Evolutionary conservation across 2,888 invertebrate species (phyloP), one percentile per base, ranked within the genome.

Genomic region (Galerucella nymphaeae): DNA sequence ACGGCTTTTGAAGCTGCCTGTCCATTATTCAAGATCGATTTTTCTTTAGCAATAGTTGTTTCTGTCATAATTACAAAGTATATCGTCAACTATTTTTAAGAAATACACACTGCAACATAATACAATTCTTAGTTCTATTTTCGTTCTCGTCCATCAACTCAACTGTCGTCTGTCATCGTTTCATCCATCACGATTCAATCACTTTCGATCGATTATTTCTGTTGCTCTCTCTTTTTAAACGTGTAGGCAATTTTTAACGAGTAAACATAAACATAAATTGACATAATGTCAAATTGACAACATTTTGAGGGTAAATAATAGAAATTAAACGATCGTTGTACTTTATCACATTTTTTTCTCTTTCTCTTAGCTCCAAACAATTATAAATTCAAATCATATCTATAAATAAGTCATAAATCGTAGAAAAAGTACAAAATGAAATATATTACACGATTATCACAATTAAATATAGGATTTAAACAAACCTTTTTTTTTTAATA

Each of bases 401-500:
- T 41, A 41, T 41, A 62, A 63, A 63, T 53, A 70, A 69, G 38
- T 62, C 69, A 62, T 70, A 63, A 70, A 63, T 63, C 55, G 73
- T 76, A 76, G 73, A 76, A 75, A 73, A 75, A 76, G 73, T 76
- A 75, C 75, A 76, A 76, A 75, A 73, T 70, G 63, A 75, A 76
- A 72, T 74, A 73, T 76, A 76, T 76, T 75, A 70, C 74, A 75
- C 70, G 69, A 66, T 66, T 76, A 75, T 75, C 74, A 76, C 75
- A 76, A 73, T 75, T 68, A 71, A 72, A 70, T 69, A 66, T 72
- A 74, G 69, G 69, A 74, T 76, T 74, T 67, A 72, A 74, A 74
- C 71, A 74, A 76, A 76, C 66, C 71, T 69, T 72, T 67, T 18
- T 11, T 16, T 53, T 16, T 65, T 67, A 71, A 73, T 75, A 70